Percentiles rank a stretch among this genome's conserved stretches.
Evolutionary conservation across 1,140 invertebrate species (phyloP).

Genomic region (Euwallacea similis): DNA sequence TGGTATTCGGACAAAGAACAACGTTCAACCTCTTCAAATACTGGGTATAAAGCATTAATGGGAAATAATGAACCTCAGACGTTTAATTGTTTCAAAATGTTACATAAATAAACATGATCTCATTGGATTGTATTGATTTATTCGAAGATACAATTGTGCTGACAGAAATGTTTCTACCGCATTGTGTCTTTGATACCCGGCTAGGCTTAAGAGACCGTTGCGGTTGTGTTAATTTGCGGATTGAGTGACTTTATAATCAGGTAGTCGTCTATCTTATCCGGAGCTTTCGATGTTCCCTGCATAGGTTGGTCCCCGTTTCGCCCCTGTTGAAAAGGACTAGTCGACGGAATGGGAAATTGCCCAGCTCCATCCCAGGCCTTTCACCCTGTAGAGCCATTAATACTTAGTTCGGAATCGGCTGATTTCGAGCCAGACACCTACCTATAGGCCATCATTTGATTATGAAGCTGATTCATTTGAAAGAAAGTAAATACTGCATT

Average conservation of each 20-base stretch:
- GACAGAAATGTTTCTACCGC: too few relatives aligned
- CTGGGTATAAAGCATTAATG: too few relatives aligned
- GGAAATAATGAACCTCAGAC: too few relatives aligned
- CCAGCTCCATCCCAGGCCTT: slow-evolving; percentile 50
- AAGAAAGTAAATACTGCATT: slow-evolving; percentile 64
- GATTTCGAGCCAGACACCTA: slow-evolving; percentile 87
- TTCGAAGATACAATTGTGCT: too few relatives aligned
- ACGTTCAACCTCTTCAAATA: too few relatives aligned
- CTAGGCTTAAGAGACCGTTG: background rate
- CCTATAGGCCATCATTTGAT: slow-evolving; percentile 95
- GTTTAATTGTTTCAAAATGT: too few relatives aligned
- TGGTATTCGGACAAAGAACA: too few relatives aligned
- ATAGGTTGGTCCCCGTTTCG: slow-evolving; percentile 17
- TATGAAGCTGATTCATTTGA: slow-evolving; percentile 81
- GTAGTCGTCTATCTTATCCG: background rate
- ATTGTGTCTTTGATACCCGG: background rate
- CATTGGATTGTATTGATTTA: too few relatives aligned
- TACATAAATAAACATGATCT: too few relatives aligned
- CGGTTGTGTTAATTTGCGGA: background rate
- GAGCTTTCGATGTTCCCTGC: background rate
- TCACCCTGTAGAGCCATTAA: slow-evolving; percentile 64
- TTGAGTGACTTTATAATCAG: background rate
- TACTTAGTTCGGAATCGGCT: slow-evolving; percentile 83
- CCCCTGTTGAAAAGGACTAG: slow-evolving; percentile 49
- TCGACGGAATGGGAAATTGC: slow-evolving; percentile 49